Base-by-base conservation (phyloP, 2,888 invertebrate genomes). In the Tenthredo livida region DNA sequence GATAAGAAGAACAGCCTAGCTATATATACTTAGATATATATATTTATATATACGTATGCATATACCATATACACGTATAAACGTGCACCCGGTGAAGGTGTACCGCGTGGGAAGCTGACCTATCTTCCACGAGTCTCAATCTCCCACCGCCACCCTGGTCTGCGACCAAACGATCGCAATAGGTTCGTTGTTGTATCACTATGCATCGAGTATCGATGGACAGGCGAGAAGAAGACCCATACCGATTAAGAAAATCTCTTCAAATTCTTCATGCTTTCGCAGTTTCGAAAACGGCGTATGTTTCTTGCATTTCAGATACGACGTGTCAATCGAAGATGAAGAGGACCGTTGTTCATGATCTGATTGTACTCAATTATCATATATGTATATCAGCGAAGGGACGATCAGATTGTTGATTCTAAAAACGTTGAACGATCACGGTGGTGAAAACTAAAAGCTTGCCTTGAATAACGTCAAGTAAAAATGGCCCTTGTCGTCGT, bases 51-150 rank as follows among this genome's bases (percentile, higher is more conserved):
- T 29, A 43, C 17, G 67, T 82, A 43, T 25, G 47, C 47, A 70
- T 29, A 43, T 29, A 43, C 43, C 47, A 67, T 25, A 47, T 33
- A 70, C 12, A 9, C 15, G 67, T 83, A 43, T 83, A 67, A 47
- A 65, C 67, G 82, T 67, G 67, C 10, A 61, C 43, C 77, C 65
- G 67, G 77, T 77, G 84, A 84, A 84, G 84, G 84, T 77, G 43
- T 65, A 84, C 54, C 77, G 84, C 84, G 84, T 84, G 84, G 84
- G 84, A 84, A 84, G 84, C 70, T 84, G 84, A 84, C 84, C 84
- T 84, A 84, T 84, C 84, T 77, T 77, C 75, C 61, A 75, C 75
- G 72, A 65, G 61, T 54, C 67, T 84, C 47, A 75, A 75, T 61
- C 73, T 65, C 84, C 47, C 77, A 65, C 77, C 47, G 73, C 61